phyloP scores from a whole-genome alignment of 2,113 vertebrate species.

The Gobiocypris rarus region DNA sequence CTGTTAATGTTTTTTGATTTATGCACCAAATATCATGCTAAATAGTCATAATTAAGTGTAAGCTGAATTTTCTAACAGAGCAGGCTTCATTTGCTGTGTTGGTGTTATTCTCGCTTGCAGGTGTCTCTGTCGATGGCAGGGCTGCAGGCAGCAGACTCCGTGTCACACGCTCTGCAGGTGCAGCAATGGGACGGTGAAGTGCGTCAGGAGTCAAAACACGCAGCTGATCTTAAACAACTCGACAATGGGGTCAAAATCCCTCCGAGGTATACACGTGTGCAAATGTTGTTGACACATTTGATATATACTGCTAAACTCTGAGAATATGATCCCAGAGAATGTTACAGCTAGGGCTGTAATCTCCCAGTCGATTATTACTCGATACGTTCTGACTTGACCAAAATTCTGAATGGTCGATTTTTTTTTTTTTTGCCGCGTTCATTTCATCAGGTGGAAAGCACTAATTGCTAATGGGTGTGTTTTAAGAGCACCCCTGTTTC shows the following conservation, averaged over 20 bases:
- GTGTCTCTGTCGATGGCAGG: slow-evolving; percentile 90
- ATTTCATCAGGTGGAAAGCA: too few relatives aligned
- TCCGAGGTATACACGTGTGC: slow-evolving; percentile 80
- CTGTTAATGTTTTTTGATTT: too few relatives aligned
- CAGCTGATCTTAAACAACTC: slow-evolving; percentile 89
- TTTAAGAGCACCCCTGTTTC: too few relatives aligned
- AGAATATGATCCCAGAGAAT: background rate
- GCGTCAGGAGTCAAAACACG: slow-evolving; percentile 91
- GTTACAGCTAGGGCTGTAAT: too few relatives aligned
- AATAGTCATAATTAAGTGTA: background rate
- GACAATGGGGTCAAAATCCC: slow-evolving; percentile 93
- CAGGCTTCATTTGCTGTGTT: background rate
- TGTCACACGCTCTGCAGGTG: slow-evolving; percentile 91
- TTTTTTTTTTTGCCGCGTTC: too few relatives aligned
- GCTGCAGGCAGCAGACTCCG: slow-evolving; percentile 91
- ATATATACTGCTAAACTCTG: background rate
- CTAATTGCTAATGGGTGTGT: too few relatives aligned
- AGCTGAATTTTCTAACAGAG: background rate
- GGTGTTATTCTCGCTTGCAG: slow-evolving; percentile 66
- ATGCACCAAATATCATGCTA: too few relatives aligned
- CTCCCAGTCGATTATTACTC: too few relatives aligned
- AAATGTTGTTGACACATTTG: background rate
- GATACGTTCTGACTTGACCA: too few relatives aligned
- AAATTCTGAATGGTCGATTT: too few relatives aligned
- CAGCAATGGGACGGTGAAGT: slow-evolving; percentile 98